Evolutionary conservation across 2,888 invertebrate species (phyloP), one percentile per base, ranked within the genome.

Genomic region (Ischnus inquisitorius): DNA sequence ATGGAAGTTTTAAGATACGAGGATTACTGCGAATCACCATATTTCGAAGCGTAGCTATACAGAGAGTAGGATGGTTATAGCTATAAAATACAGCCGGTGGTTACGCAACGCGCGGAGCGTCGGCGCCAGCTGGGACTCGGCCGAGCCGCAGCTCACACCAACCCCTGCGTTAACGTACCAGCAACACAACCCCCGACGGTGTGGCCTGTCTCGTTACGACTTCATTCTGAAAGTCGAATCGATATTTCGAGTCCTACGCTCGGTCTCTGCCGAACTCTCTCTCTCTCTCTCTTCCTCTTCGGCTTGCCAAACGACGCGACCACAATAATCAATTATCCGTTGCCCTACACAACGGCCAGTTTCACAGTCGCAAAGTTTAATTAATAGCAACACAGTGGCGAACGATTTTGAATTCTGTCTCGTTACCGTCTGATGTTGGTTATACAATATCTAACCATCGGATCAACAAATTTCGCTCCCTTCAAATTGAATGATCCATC

Each of bases 221-320:
- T 82, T 82, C 82, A 82, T 82, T 78, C 78, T 78, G 68, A 78
- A 82, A 82, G 72, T 82, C 82, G 64, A 82, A 82, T 78, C 82
- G 90, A 91, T 90, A 91, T 91, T 91, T 89, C 89, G 88, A 89
- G 87, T 88, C 88, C 87, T 85, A 82, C 82, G 80, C 64, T 43
- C 25, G 14, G 54, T 19, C 79, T 68, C 54, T 43, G 62, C 25
- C 60, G 46, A n/a, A 28, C 34, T 51, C 43, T 64, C 25, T 69
- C 72, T 25, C 71, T 71, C 60, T 80, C 69, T 77, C 19, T 22
- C 34, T 39, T 60, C 19, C 46, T 57, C 67, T 72, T 54, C 68
- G 72, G 69, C 82, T 54, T 62, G 48, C 41, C 65, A 83, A 83
- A 79, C 72, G 67, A 77, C 67, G 51, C 48, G 68, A 82, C 72